Base-by-base conservation (phyloP, 2,888 invertebrate genomes). In the Stenolophus ochropezus region DNA sequence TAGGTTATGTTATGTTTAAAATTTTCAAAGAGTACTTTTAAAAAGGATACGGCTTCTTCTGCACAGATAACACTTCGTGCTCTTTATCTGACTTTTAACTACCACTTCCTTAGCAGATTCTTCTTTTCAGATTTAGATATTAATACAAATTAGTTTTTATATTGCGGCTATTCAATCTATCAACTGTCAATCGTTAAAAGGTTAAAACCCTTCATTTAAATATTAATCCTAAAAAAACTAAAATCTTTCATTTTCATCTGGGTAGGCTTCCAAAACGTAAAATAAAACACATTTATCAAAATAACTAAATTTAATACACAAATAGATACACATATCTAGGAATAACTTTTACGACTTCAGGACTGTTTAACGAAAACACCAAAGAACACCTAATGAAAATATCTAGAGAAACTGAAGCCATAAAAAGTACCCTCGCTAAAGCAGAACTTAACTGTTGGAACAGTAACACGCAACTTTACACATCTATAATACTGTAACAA, bases 321-420 rank as follows among this genome's bases (percentile, higher is more conserved):
- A 56, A 51, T 18, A 51, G 16, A 1, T 51, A 51, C 51, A 18
- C 14, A 51, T 51, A 51, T 6, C 2, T 51, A 21, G 56, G 56
- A 56, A 56, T 20, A 11, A 56, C 8, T 3, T 56, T 56, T 56
- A 56, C 56, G 20, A 21, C 56, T 21, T n/a, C 49, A 8, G 20
- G 20, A 56, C 56, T 56, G 8, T 56, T 56, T 20, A 56, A 56
- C 20, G 21, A 56, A 56, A 56, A 56, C 56, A 56, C 56, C 21
- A 21, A 56, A 56, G 20, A 18, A 56, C 56, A 21, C 56, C 56
- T 21, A 18, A 56, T 21, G 21, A 56, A 56, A 56, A 20, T 56
- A 21, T 56, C 56, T 20, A 56, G 56, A 21, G 56, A 56, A 56
- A 56, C 56, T 20, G 56, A 21, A 56, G 56, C 56, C 20, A 56